Base-by-base conservation (phyloP, 2,797 vertebrate genomes). In the Acanthurus lineatus region DNA sequence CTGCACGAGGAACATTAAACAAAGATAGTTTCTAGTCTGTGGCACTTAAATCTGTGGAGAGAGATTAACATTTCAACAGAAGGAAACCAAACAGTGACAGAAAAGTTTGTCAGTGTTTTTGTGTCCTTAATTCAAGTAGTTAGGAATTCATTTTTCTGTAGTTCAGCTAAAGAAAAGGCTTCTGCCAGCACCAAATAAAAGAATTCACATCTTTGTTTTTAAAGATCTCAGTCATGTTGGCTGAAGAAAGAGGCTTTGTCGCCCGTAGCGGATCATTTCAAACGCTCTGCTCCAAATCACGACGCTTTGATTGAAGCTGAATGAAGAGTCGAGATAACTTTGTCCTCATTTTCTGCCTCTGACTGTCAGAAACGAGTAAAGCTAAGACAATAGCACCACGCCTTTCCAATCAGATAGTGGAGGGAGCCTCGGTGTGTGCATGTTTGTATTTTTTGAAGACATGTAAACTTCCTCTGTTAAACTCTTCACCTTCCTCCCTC, bases 401-500 rank as follows among this genome's bases (percentile, higher is more conserved):
- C 28, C 57, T 63, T 28, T 81, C 79, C 57, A 52, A 70, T 78
- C 45, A 74, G 75, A 88, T 22, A 49, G 51, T 49, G 69, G 73
- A 68, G 53, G 58, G 10, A 62, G 51, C 72, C 40, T 72, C 57
- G 8, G 28, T 40, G 15, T 58, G 16, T 16, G 9, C 42, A n/a
- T 56, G 9, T 64, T 40, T 77, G 61, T 74, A 9, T 65, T 52
- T 52, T 45, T 22, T 15, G 42, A 67, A 63, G 35, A 38, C 44
- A 57, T 51, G 63, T 77, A 58, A 87, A 79, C 66, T n/a, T 79
- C 76, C 69, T 48, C 8, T 0, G 64, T 62, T 68, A 52, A 86
- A 84, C 86, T 75, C 77, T 54, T 84, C 69, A 69, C 70, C 87
- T 89, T 85, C 80, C 86, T 83, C 58, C 12, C 40, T 71, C 61